phyloP scores from a whole-genome alignment of 1,140 invertebrate species.

The Rhagoletis zephyria region DNA sequence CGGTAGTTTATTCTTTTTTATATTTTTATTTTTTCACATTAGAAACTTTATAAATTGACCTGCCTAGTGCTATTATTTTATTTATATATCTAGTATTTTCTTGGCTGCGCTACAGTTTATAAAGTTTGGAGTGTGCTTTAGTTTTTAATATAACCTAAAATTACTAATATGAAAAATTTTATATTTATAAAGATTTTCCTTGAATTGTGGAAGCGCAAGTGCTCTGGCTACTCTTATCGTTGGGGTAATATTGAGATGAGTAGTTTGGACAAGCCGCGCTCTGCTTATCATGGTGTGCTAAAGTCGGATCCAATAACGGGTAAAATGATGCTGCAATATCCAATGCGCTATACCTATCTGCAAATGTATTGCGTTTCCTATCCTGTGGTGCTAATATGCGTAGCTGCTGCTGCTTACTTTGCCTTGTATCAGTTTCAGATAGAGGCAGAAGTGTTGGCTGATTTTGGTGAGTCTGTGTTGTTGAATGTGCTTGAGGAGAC shows the following conservation, averaged over 20 bases:
- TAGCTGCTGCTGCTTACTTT: constrained; percentile 79
- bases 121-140: not conserved
- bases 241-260: constrained; percentile 88
- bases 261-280: constrained; percentile 82
- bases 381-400: constrained; percentile 81
- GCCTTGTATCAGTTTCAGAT: constrained; percentile 84
- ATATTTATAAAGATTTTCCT: constrained; percentile 64
- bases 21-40: not conserved
- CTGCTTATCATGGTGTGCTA: constrained; percentile 78
- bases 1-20: constrained; percentile 72
- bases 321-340: constrained; percentile 77
- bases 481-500: not conserved
- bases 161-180: not conserved
- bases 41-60: not conserved
- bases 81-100: not conserved
- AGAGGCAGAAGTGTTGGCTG: constrained; percentile 77
- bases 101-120: not conserved
- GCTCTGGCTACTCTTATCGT: constrained; percentile 82
- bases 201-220: constrained; percentile 85
- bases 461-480: constrained; percentile 61
- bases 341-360: constrained; percentile 78
- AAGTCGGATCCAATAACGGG: constrained; percentile 78
- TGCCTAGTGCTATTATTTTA: too few species aligned
- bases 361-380: constrained; percentile 84
- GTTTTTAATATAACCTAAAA: not conserved